Percentiles rank a stretch among this genome's conserved stretches.
phyloP scores from a whole-genome alignment of 2,113 vertebrate genomes.

The Butastur rufipennis region DNA sequence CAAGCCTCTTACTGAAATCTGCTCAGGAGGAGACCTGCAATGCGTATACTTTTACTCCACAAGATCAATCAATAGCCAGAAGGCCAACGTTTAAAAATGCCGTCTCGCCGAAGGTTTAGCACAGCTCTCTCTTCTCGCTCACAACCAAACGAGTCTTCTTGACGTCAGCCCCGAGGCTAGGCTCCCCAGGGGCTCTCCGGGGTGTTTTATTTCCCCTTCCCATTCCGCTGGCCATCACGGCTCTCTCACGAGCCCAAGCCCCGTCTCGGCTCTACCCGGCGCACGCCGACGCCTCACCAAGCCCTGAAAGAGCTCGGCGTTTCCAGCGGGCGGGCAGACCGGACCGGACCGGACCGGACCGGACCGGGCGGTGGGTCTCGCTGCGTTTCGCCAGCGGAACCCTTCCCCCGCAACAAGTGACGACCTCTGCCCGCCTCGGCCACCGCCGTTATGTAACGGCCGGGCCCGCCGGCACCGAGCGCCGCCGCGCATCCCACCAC shows the following conservation, averaged over 20 bases:
- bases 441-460: constrained; percentile 14
- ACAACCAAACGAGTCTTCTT: not conserved
- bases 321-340: not conserved
- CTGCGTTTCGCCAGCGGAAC: not conserved
- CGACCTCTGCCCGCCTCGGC: not conserved
- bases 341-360: not conserved
- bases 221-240: not conserved
- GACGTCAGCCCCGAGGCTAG: not conserved
- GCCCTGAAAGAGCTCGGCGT: not conserved
- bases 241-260: not conserved
- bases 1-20: constrained; percentile 17
- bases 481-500: not conserved
- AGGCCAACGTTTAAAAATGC: not conserved
- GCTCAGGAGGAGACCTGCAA: constrained; percentile 81
- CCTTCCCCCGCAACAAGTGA: constrained; percentile 1
- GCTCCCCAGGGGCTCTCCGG: not conserved
- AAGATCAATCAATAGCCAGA: constrained; percentile 41
- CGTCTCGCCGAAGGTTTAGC: not conserved
- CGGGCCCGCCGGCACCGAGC: not conserved
- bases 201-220: not conserved
- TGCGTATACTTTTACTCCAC: constrained; percentile 78
- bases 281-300: not conserved
- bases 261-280: not conserved
- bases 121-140: not conserved
- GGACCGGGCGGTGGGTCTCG: not conserved